A percentile compares a stretch with the other conserved stretches of the same genome.
Evolutionary conservation across 1,140 invertebrate genomes (phyloP).

Genomic region (Atta texana): DNA sequence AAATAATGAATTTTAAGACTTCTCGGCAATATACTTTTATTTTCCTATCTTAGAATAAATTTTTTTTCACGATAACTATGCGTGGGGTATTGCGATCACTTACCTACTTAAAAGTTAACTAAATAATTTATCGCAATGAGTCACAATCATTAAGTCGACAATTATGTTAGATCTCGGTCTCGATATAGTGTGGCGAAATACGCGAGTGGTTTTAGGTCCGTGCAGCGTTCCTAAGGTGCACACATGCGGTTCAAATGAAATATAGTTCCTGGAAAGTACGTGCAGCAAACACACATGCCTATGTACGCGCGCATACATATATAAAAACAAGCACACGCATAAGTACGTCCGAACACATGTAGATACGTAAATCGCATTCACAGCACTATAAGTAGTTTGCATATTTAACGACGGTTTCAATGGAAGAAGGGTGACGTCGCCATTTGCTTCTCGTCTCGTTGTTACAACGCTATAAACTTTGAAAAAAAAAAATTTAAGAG

Average conservation of each 20-base stretch:
- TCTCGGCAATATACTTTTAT: too few relatives aligned
- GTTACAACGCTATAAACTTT: neutral
- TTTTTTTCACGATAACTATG: too few relatives aligned
- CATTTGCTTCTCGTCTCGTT: conserved; percentile 7
- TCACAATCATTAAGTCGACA: neutral
- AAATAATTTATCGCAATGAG: conserved; percentile 14
- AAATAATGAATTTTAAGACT: too few relatives aligned
- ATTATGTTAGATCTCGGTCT: neutral
- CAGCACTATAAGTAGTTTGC: conserved; percentile 41
- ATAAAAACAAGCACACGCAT: neutral
- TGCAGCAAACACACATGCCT: neutral
- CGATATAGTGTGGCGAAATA: neutral
- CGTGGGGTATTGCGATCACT: too few relatives aligned
- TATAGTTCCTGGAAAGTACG: conserved; percentile 68
- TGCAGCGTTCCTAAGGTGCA: conserved; percentile 46
- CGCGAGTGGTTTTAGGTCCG: conserved; percentile 60
- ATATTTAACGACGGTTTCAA: conserved; percentile 65
- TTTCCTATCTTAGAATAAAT: too few relatives aligned
- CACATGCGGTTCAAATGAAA: conserved; percentile 57
- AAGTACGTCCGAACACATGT: neutral
- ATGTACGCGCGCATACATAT: too few relatives aligned
- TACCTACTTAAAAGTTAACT: too few relatives aligned
- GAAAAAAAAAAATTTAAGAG: neutral
- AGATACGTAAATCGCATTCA: conserved; percentile 8
- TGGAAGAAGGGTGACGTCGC: conserved; percentile 43